phyloP scores from a whole-genome alignment of 1,140 invertebrate genomes.

The Eufriesea mexicana region DNA sequence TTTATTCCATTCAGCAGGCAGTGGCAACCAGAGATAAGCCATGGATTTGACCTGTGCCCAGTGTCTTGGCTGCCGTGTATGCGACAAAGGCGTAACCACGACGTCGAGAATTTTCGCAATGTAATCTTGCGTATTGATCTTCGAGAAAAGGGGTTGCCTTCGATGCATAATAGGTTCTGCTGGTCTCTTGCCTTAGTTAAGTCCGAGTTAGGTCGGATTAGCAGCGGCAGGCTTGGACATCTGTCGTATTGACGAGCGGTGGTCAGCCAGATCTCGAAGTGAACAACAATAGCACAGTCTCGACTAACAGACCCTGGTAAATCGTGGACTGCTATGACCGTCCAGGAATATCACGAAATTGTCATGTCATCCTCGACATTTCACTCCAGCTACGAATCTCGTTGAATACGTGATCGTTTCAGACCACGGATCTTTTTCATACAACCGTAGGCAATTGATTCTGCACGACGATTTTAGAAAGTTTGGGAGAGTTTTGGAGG shows the following conservation, averaged over 20 bases:
- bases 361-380: conserved; percentile 44
- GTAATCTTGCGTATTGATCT: conserved; percentile 82
- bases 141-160: conserved; percentile 76
- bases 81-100: conserved; percentile 68
- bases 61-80: conserved; percentile 5
- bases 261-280: conserved; percentile 80
- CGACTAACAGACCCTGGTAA: conserved; percentile 1
- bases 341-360: conserved; percentile 22
- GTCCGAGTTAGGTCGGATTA: conserved; percentile 79
- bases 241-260: conserved; percentile 79
- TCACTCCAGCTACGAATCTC: conserved; percentile 14
- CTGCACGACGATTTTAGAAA: background rate
- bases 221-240: conserved; percentile 75
- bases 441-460: background rate
- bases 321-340: background rate
- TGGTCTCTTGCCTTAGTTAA: conserved; percentile 77
- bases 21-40: background rate
- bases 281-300: conserved; percentile 77
- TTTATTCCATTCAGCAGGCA: background rate
- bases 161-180: conserved; percentile 75
- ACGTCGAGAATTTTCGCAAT: conserved; percentile 77
- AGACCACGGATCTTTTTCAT: background rate
- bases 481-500: background rate
- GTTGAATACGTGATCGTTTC: background rate
- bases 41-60: background rate